Base-by-base conservation (phyloP, 2,113 vertebrate species). In the Suricata suricatta region DNA sequence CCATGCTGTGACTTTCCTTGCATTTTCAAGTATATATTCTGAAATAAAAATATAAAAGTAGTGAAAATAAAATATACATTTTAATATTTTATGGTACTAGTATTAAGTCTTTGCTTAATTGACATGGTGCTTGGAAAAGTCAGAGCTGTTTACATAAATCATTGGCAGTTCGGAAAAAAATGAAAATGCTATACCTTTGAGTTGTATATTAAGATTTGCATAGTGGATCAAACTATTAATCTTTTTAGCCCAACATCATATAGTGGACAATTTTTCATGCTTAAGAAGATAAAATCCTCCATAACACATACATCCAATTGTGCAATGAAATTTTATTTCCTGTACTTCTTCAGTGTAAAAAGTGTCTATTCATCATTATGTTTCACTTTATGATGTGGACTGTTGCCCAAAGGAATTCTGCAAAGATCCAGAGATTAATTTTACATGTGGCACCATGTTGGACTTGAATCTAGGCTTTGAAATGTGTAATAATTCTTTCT, bases 311-410 rank as follows among this genome's bases (percentile, higher is more conserved):
- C 91, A 85, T 89, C 31, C 81, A 97, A 44, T 63, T 0, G 2
- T 91, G 93, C 80, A 96, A 33, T 96, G 91, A 96, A 89, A 72
- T 81, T 97, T 91, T 92, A 71, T 97, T 97, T 95, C 79, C 94
- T 97, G 6, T 15, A 57, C 69, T 88, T 97, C 57, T 97, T 98
- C 41, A 79, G 79, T 25, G 33, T 94, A 94, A 97, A 98, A 97
- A 94, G 38, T 85, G 54, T 85, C 68, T 94, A 92, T 96, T 98
- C 92, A 95, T 96, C 90, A 96, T 88, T 76, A 79, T 63, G 88
- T 96, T 72, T 86, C 89, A 93, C 93, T 97, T 97, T 97, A 97
- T 0, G 7, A 98, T 90, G 74, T 92, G 60, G 35, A 87, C 72
- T 98, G 52, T 29, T 96, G 84, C 83, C 93, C 96, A 96, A 1